Conservation (phyloP, 92 coral and sea anemone species). For the Zoanthus sociatus region DNA sequence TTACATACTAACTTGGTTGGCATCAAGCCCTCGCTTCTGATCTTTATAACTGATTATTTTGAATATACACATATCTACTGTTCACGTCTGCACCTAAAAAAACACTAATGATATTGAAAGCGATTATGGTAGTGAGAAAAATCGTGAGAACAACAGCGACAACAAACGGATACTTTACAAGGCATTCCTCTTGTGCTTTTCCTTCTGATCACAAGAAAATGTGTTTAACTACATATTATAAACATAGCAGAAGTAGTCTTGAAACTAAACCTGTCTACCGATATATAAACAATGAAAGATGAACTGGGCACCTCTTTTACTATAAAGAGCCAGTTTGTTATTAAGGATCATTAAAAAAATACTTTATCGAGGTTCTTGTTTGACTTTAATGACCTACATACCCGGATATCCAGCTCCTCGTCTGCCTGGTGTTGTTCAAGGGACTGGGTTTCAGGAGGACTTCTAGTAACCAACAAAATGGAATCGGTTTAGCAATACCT, state of each 20-base stretch:
- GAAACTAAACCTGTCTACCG: too few relatives aligned
- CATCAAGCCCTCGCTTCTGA: too few relatives aligned
- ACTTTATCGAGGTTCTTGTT: not conserved
- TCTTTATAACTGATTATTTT: too few relatives aligned
- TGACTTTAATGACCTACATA: conserved; percentile 32
- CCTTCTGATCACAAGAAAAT: too few relatives aligned
- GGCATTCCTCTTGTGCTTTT: too few relatives aligned
- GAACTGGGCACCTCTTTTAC: not conserved
- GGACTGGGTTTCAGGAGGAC: conserved; percentile 97
- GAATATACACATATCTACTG: too few relatives aligned
- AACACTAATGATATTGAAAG: not conserved
- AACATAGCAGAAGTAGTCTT: too few relatives aligned
- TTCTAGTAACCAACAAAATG: conserved; percentile 51
- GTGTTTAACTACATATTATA: too few relatives aligned
- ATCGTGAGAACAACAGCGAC: not conserved
- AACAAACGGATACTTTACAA: too few relatives aligned
- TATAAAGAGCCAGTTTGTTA: not conserved
- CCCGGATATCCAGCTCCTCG: conserved; percentile 95
- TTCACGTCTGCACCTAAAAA: not conserved
- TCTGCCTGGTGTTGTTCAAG: conserved; percentile 95
- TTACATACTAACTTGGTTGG: too few relatives aligned
- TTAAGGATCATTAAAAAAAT: not conserved
- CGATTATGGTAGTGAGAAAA: not conserved
- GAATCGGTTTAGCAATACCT: too few relatives aligned
- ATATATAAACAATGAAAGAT: not conserved